A percentile compares a stretch with the other conserved stretches of the same genome.
Conservation (phyloP, 2,113 vertebrate species). For the Polypterus bichir region DNA sequence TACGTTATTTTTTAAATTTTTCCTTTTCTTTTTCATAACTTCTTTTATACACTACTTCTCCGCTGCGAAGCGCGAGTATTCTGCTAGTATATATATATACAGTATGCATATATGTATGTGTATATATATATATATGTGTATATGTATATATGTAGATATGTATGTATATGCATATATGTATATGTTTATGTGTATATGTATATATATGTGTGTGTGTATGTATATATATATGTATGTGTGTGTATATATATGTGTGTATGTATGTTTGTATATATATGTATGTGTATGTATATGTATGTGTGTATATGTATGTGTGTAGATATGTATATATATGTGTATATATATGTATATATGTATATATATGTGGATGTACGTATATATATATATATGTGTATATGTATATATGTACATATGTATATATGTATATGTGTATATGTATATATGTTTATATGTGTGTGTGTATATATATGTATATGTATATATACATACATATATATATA, state of each 20-base stretch:
- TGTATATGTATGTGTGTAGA: not conserved
- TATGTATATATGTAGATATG: not conserved
- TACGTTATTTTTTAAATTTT: too few relatives aligned
- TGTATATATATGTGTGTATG: not conserved
- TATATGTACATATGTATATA: not conserved
- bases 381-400: not conserved
- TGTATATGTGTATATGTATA: not conserved
- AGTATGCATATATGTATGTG: not conserved
- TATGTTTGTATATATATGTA: not conserved
- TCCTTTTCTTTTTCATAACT: too few relatives aligned
- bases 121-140: not conserved
- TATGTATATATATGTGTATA: not conserved
- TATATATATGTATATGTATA: not conserved
- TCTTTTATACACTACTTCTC: too few relatives aligned
- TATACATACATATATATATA: slow-evolving; percentile 3
- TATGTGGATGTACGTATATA: not conserved
- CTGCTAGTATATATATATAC: too few relatives aligned
- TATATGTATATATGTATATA: slow-evolving; percentile 1
- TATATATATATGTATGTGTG: not conserved
- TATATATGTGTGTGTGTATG: not conserved
- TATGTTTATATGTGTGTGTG: not conserved
- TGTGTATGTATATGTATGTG: not conserved
- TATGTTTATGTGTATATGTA: not conserved
- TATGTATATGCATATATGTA: not conserved
- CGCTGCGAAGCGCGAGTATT: too few relatives aligned